Base-by-base conservation (phyloP, 2,797 vertebrate species). In the Alectoris magna region DNA sequence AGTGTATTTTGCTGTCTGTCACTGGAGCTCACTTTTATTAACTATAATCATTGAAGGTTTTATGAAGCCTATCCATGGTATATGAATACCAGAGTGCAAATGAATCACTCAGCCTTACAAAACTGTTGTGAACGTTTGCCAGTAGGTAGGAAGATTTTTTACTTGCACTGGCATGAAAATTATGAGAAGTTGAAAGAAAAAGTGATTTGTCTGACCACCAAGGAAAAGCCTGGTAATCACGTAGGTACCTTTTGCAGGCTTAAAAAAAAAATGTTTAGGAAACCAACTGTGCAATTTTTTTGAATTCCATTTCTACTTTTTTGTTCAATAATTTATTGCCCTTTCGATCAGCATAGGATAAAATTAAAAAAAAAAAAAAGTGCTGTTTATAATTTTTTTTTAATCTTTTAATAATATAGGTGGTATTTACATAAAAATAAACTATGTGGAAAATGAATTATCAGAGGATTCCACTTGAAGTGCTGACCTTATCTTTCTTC, bases 41-140 rank as follows among this genome's bases (percentile, higher is more conserved):
- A 94, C 76, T 91, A 74, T 96, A 96, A 94, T 95, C 97, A 96
- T 96, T 97, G 97, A 96, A 96, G 95, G 95, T 96, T 97, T 97
- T 93, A 93, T 96, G 95, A 96, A 96, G 94, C 91, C 96, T 87
- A 34, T 95, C 89, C 77, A 69, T 78, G 79, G 68, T 84, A 46
- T 63, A 73, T 87, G 87, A 96, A 92, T 88, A 62, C 84, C 81
- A 73, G 84, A 70, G 84, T 70, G 90, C 85, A 94, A 93, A 88
- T 96, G 93, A 97, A 87, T 96, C 95, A 94, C 69, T 95, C 93
- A 93, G 69, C 56, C 89, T 94, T 91, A 69, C 79, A 91, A 84
- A 96, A 88, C 51, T 92, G 88, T 86, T 82, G 58, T 51, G 63
- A 94, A 62, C 46, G 63, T 87, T 91, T 89, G 59, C 81, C 76